Conservation (phyloP, 2,797 vertebrate genomes). For the Rhinophrynus dorsalis region DNA sequence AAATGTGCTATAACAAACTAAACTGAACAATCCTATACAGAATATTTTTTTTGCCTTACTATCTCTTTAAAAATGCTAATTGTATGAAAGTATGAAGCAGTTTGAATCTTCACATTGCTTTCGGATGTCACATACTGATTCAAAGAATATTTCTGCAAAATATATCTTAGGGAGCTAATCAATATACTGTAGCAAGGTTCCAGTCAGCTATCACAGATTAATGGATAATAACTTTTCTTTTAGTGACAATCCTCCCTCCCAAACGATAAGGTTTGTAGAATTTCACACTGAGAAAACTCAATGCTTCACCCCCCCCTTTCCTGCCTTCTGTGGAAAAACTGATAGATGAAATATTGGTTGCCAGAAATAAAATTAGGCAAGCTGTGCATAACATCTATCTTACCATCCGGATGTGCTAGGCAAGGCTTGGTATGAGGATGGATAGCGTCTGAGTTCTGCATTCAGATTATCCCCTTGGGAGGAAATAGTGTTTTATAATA, state of each 20-base stretch:
- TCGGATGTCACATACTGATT: background rate
- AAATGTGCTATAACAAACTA: too few relatives aligned
- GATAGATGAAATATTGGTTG: background rate
- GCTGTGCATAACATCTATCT: background rate
- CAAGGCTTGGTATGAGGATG: background rate
- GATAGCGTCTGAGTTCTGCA: too few relatives aligned
- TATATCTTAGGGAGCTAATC: background rate
- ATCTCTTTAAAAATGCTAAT: conserved; percentile 3
- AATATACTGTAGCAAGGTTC: background rate
- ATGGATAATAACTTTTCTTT: too few relatives aligned
- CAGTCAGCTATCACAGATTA: background rate
- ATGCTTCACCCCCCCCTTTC: background rate
- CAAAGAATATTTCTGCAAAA: background rate
- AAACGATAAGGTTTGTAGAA: background rate
- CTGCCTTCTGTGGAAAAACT: background rate
- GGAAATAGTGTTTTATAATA: background rate
- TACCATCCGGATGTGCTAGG: background rate
- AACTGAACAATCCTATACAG: too few relatives aligned
- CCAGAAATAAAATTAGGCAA: background rate
- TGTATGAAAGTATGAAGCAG: background rate
- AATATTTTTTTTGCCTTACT: too few relatives aligned
- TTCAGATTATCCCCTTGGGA: background rate
- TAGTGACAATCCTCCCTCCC: too few relatives aligned
- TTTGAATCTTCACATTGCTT: background rate
- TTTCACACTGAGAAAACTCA: background rate